A percentile compares a stretch with the other conserved stretches of the same genome.
Evolutionary conservation across 2,113 vertebrate species (phyloP).

Genomic region (Seriola dumerili): DNA sequence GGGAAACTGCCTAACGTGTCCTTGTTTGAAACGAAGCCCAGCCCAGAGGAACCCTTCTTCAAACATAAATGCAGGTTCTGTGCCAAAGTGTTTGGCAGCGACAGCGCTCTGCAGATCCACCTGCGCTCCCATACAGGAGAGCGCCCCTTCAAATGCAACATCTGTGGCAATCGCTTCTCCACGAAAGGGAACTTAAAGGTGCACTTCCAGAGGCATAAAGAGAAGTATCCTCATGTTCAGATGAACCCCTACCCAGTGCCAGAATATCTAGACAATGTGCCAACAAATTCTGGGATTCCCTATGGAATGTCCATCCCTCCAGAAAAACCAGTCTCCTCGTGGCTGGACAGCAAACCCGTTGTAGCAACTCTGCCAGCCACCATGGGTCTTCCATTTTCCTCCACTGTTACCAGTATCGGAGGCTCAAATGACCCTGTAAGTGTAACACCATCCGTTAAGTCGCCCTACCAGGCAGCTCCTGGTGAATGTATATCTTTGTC

Average conservation of each 20-base stretch:
- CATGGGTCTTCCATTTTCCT: conserved; percentile 89
- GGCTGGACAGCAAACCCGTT: conserved; percentile 95
- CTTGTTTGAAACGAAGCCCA: conserved; percentile 93
- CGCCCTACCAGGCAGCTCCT: conserved; percentile 89
- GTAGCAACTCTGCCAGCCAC: conserved; percentile 87
- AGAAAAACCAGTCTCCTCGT: conserved; percentile 92
- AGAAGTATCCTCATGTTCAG: conserved; percentile 98
- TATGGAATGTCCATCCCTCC: conserved; percentile 97
- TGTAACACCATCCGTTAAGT: conserved; percentile 89
- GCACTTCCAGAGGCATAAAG: conserved; percentile 98
- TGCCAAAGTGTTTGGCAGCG: conserved; percentile 99
- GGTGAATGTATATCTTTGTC: conserved; percentile 92
- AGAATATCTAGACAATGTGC: conserved; percentile 97
- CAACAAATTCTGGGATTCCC: conserved; percentile 96
- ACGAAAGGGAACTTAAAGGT: conserved; percentile 99
- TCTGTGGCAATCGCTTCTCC: conserved; percentile 99
- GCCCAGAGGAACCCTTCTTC: conserved; percentile 96
- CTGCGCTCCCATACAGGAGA: conserved; percentile 98
- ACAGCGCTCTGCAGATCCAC: conserved; percentile 98
- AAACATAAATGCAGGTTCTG: conserved; percentile 99
- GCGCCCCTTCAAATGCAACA: conserved; percentile 98
- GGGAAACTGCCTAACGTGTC: conserved; percentile 92
- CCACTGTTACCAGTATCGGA: conserved; percentile 84
- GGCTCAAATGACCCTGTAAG: conserved; percentile 89
- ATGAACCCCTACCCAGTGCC: conserved; percentile 99